Conservation (phyloP, 2,113 vertebrate genomes). For the Notothenia coriiceps region DNA sequence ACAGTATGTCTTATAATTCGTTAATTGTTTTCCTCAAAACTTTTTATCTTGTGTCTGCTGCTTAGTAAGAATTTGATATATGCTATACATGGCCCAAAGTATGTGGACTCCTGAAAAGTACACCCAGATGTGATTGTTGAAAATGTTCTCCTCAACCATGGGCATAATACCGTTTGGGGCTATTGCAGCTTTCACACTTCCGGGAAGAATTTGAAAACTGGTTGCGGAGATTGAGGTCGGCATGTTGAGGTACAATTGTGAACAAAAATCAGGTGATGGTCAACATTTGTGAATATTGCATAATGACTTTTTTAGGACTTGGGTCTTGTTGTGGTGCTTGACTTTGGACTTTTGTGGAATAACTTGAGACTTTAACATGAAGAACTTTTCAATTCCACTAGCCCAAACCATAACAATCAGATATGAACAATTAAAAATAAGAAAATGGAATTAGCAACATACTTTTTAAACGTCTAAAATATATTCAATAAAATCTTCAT, state of each 20-base stretch:
- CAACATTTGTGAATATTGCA: no score
- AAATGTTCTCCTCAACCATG: not conserved
- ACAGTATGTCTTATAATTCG: not conserved
- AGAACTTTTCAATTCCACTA: not conserved
- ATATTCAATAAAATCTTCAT: conserved; percentile 48
- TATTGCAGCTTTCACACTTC: not conserved
- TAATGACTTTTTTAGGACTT: no score
- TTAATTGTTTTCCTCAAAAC: not conserved
- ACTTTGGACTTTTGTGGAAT: no score
- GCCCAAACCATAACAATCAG: not conserved
- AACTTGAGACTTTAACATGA: not conserved
- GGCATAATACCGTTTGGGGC: not conserved
- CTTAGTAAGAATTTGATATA: not conserved
- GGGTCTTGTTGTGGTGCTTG: no score
- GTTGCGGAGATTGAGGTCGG: not conserved
- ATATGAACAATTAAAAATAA: no score
- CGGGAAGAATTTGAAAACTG: not conserved
- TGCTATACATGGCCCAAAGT: not conserved
- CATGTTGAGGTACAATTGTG: not conserved
- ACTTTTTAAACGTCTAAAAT: not conserved
- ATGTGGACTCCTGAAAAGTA: not conserved
- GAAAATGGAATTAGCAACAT: not conserved
- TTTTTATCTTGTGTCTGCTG: not conserved
- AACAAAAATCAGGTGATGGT: no score
- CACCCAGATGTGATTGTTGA: not conserved